Base-by-base conservation (phyloP, 2,113 vertebrate genomes). In the Neofelis nebulosa region DNA sequence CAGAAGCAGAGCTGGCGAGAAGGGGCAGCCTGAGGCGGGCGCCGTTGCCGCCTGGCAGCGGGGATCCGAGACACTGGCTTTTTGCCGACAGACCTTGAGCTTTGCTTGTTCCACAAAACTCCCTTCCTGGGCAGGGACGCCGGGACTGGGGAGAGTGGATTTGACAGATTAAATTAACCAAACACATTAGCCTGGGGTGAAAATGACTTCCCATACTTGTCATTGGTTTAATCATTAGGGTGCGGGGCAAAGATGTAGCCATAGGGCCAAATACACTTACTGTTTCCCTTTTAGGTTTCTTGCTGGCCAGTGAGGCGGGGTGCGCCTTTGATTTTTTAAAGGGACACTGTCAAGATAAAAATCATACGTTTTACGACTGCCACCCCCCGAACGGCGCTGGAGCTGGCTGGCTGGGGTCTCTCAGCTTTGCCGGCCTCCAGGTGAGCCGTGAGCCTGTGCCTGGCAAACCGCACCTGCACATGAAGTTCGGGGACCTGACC, bases 331-430 rank as follows among this genome's bases (percentile, higher is more conserved):
- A 85, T 97, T 98, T 85, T 98, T 98, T 99, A 98, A 99, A 98
- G 97, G 97, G 98, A 98, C 90, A 98, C 98, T 99, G 98, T 98
- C 98, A 97, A 99, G 93, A 99, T 98, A 98, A 99, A 99, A 99
- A 98, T 83, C 96, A 95, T 3, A 97, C 61, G 94, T 98, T 98
- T 98, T 98, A 98, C 93, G 90, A 96, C 87, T 76, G 98, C 74
- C 69, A 96, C 79, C 94, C 73, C 57, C 89, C 21, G 14, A 21
- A 16, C 3, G 21, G 73, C 29, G 10, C 73, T 23, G 23, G 95
- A 69, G 31, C 27, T 63, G 76, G 74, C 29, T 61, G 83, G 66
- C 50, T 8, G 1, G 85, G 71, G 86, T 50, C 81, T 86, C 29
- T 45, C 96, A 86, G 90, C 36, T 45, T 73, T 55, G 48, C 96